phyloP scores from a whole-genome alignment of 2,797 vertebrate species.

The Diplodus puntazzo region DNA sequence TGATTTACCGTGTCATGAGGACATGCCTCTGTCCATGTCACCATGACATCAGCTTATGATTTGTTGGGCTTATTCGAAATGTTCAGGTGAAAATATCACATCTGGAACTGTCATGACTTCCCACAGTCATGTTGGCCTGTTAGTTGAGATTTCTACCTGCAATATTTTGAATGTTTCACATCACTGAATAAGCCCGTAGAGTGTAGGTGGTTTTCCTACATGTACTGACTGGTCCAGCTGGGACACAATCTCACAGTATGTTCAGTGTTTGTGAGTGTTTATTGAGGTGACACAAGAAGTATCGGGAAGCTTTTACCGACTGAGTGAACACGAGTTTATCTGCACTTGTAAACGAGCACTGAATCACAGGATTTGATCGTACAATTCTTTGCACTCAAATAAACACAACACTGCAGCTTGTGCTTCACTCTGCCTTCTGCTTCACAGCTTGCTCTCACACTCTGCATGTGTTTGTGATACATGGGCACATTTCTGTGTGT shows the following conservation, averaged over 20 bases:
- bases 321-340: slow-evolving; percentile 33
- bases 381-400: slow-evolving; percentile 39
- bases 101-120: slow-evolving; percentile 13
- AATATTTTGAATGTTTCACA: slow-evolving; percentile 58
- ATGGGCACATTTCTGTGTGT: slow-evolving; percentile 45
- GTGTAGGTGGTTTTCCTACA: slow-evolving; percentile 26
- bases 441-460: slow-evolving; percentile 68
- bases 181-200: slow-evolving; percentile 64
- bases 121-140: slow-evolving; percentile 25
- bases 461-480: slow-evolving; percentile 75
- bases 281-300: slow-evolving; percentile 33
- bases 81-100: slow-evolving; percentile 64
- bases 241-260: slow-evolving; percentile 40
- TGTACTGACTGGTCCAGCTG: slow-evolving; percentile 35
- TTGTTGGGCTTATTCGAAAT: slow-evolving; percentile 64
- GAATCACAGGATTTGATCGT: slow-evolving; percentile 52
- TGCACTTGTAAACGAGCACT: slow-evolving; percentile 49
- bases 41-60: slow-evolving; percentile 52
- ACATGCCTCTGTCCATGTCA: slow-evolving; percentile 50
- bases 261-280: slow-evolving; percentile 38
- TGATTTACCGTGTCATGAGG: slow-evolving; percentile 52
- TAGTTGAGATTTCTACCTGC: slow-evolving; percentile 61
- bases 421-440: slow-evolving; percentile 68
- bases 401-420: slow-evolving; percentile 56
- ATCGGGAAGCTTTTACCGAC: neutral